phyloP scores from a whole-genome alignment of 2,888 invertebrate genomes.

The Poecilus cupreus region DNA sequence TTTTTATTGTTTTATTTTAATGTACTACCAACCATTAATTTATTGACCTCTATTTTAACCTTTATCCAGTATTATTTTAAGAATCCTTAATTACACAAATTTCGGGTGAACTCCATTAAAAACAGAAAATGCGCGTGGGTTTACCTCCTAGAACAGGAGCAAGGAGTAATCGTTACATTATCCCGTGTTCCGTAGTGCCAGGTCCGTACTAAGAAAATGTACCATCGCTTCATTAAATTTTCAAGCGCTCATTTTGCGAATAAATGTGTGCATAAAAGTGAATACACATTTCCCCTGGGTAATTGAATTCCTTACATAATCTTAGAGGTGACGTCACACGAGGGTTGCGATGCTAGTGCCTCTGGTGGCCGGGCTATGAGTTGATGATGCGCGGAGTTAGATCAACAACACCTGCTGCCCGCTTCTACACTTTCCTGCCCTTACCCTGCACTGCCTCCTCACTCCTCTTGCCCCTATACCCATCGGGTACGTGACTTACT shows the following conservation, averaged over 20 bases:
- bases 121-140: neutral
- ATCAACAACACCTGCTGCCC: conserved; percentile 36
- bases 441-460: too few relatives aligned
- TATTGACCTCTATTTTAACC: too few relatives aligned
- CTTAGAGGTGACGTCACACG: conserved; percentile 29
- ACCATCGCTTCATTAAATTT: conserved; percentile 56
- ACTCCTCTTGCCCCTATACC: too few relatives aligned
- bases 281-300: conserved; percentile 53
- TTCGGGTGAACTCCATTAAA: neutral
- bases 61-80: too few relatives aligned
- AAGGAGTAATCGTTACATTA: neutral
- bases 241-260: conserved; percentile 51
- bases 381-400: conserved; percentile 31
- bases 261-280: conserved; percentile 54
- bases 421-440: neutral
- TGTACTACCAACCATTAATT: too few relatives aligned
- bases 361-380: neutral
- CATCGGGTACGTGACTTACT: too few relatives aligned
- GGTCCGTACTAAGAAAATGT: conserved; percentile 39
- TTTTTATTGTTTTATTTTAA: too few relatives aligned
- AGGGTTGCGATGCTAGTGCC: neutral
- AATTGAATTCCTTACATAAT: conserved; percentile 56
- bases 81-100: neutral
- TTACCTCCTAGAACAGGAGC: too few relatives aligned
- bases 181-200: neutral